Base-by-base conservation (phyloP, 2,888 invertebrate genomes). In the Tetanocera ferruginea region DNA sequence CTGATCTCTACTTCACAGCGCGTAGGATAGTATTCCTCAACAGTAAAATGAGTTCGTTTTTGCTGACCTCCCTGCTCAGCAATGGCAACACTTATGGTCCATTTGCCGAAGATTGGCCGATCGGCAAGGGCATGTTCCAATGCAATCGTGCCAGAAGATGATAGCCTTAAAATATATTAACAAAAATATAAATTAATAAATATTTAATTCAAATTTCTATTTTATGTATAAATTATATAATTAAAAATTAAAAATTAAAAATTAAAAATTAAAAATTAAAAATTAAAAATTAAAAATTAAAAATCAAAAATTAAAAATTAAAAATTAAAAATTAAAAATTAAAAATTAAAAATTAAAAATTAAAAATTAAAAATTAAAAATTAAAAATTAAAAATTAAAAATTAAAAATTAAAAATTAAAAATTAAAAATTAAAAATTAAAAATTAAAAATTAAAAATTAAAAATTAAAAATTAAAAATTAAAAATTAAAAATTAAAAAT, bases 11-110 rank as follows among this genome's bases (percentile, higher is more conserved):
- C 93, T 92, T 97, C 97, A 88, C 95, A 97, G 83, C 96, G 91
- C 0, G 97, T 96, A 89, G 96, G 96, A 89, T 97, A 97, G 90
- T 96, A 97, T 91, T 97, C 97, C 87, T 97, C 96, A 0, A 98
- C 97, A 11, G 93, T 87, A 90, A 97, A 97, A 70, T 92, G 92
- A 31, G 94, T 92, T 88, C 95, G 95, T 89, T 97, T 97, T 0
- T 93, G 90, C 89, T 97, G 96, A 86, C 95, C 94, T 86, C 95
- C 94, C 0, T 97, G 97, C 11, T 52, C 55, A 9, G 37, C 55
- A 66, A 75, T 11, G 80, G 94, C 93, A 1, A 97, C 94, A 83
- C 94, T 92, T 83, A 98, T 94, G 74, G 92, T 93, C 97, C 97
- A 98, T 86, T 95, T 94, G 9, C 97, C 98, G 89, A 94, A 97